A percentile compares a stretch with the other conserved stretches of the same genome.
These are phyloP conservation scores for Typhlichthys subterraneus DNA, from an alignment of 2,797 vertebrate species.

Conservation along the genomic window DNA sequence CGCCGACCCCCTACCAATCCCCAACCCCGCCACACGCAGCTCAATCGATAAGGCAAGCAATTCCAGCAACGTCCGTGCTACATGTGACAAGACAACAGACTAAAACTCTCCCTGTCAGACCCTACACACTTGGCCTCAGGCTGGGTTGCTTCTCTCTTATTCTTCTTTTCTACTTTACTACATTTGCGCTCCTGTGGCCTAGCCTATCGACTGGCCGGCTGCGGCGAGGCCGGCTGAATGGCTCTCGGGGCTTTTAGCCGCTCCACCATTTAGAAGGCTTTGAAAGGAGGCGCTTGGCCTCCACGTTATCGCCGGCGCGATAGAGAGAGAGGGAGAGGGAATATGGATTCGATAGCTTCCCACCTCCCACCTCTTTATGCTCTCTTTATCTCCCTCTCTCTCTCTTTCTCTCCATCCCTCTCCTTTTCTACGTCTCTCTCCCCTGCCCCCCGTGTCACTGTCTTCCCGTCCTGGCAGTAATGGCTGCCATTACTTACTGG, in stretches of 20 bases:
- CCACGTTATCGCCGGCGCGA: constrained; percentile 62
- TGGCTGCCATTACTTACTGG: constrained; percentile 70
- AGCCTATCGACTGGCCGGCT: constrained; percentile 58
- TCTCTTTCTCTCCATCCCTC: constrained; percentile 31
- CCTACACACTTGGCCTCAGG: constrained; percentile 21
- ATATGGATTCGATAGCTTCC: constrained; percentile 65
- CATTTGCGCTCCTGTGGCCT: constrained; percentile 35
- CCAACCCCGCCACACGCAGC: constrained; percentile 17
- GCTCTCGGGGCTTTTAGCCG: constrained; percentile 63
- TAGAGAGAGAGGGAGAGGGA: constrained; percentile 69
- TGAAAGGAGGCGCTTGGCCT: constrained; percentile 67
- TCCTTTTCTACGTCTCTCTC: constrained; percentile 33
- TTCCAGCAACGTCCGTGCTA: constrained; percentile 23
- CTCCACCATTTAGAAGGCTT: constrained; percentile 60
- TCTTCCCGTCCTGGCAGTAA: constrained; percentile 52
- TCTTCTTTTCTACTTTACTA: constrained; percentile 2
- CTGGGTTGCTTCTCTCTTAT: neutral
- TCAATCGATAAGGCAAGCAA: constrained; percentile 41
- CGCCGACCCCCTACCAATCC: constrained; percentile 4
- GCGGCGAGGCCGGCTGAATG: constrained; percentile 49
- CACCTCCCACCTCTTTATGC: constrained; percentile 43
- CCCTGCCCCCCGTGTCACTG: constrained; percentile 17
- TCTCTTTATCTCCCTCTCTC: constrained; percentile 58
- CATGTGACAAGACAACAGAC: constrained; percentile 29
- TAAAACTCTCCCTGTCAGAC: constrained; percentile 31